Conservation (phyloP, 2,113 vertebrate genomes). For the Solenodon paradoxus region DNA sequence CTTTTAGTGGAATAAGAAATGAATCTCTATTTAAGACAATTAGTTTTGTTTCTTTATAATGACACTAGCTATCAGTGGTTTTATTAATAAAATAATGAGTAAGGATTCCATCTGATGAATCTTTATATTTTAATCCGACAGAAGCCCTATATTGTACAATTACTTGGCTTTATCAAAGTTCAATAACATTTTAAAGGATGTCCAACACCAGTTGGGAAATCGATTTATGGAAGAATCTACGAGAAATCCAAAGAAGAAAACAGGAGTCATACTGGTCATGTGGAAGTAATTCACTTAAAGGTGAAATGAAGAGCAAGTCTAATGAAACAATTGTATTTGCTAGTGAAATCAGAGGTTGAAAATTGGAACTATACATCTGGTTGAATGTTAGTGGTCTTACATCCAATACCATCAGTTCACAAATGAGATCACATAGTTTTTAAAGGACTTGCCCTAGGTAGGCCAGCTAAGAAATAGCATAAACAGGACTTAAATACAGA, state of each 20-base stretch:
- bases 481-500: background rate
- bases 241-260: background rate
- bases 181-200: background rate
- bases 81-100: conserved; percentile 37
- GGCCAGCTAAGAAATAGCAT: background rate
- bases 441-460: background rate
- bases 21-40: conserved; percentile 31
- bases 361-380: background rate
- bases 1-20: conserved; percentile 37
- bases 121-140: conserved; percentile 12
- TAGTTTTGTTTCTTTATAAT: conserved; percentile 49
- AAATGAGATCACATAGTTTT: background rate
- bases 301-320: background rate
- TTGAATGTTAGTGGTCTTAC: background rate
- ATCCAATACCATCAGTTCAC: background rate
- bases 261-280: background rate
- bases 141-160: background rate
- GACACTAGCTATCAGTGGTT: conserved; percentile 6
- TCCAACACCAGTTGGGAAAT: background rate
- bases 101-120: background rate
- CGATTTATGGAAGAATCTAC: background rate
- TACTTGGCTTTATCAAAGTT: background rate
- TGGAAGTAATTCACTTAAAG: background rate
- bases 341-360: background rate
- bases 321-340: background rate